phyloP scores from a whole-genome alignment of 2,888 invertebrate genomes.

The Leptopilina syphax region DNA sequence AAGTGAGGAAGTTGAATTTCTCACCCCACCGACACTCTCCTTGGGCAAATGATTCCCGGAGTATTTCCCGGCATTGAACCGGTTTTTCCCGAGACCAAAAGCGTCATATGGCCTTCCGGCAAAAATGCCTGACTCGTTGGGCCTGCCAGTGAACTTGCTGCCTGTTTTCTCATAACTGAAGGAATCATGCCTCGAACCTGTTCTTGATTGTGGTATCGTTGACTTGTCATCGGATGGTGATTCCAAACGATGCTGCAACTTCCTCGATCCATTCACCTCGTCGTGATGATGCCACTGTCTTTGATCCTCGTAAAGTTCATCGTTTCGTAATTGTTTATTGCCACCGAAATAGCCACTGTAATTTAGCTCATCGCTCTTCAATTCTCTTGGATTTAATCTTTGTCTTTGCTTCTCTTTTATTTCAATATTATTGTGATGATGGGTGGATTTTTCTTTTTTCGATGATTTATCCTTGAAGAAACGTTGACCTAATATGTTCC shows the following conservation, averaged over 20 bases:
- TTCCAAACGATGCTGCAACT: constrained; percentile 52
- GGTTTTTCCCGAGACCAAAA: constrained; percentile 71
- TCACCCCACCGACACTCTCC: constrained; percentile 59
- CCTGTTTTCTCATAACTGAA: constrained; percentile 57
- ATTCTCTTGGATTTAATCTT: constrained; percentile 12
- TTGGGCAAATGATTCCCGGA: constrained; percentile 66
- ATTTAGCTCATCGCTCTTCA: constrained; percentile 58
- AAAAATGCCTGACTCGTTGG: constrained; percentile 67
- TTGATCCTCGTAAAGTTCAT: constrained; percentile 67
- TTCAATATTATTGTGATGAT: constrained; percentile 46
- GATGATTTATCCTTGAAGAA: constrained; percentile 5
- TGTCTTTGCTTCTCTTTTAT: constrained; percentile 43
- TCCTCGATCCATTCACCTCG: constrained; percentile 59
- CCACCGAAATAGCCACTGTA: constrained; percentile 47
- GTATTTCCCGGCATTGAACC: constrained; percentile 74
- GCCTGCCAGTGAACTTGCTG: constrained; percentile 59
- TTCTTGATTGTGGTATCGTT: not conserved
- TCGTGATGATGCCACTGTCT: constrained; percentile 63
- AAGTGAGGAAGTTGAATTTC: constrained; percentile 63
- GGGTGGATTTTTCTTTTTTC: constrained; percentile 48
- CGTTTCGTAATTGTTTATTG: constrained; percentile 62
- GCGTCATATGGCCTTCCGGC: constrained; percentile 70
- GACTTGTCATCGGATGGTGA: constrained; percentile 43
- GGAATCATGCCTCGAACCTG: constrained; percentile 55
- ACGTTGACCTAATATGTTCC: constrained; percentile 26